Base-by-base conservation (phyloP, 2,797 vertebrate genomes). In the Macroramphosus scolopax region DNA sequence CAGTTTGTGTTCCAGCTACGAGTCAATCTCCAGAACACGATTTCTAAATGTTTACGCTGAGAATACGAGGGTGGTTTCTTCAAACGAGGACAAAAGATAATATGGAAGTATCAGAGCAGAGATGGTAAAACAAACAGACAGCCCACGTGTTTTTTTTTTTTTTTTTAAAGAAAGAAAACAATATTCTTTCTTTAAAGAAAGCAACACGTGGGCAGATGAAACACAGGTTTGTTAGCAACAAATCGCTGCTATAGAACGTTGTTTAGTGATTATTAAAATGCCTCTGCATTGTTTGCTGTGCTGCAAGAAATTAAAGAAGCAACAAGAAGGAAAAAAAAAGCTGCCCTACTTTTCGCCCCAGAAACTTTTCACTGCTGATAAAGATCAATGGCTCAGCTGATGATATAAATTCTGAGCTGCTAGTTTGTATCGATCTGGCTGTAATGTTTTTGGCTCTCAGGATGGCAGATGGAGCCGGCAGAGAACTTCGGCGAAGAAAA, bases 401-500 rank as follows among this genome's bases (percentile, higher is more conserved):
- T 86, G 82, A 83, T 88, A 88, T 88, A 84, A 79, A 87, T 88
- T 87, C 80, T 78, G 75, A 77, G 69, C 77, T 85, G 80, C 77
- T 78, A 85, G 79, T 88, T 80, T 81, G 80, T 89, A 89, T 90
- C 81, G 89, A 90, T 88, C 78, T 38, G 63, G 47, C 68, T 68
- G 55, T 76, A 78, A 81, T 74, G 83, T 75, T 82, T 73, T 81
- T 79, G 69, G 83, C 83, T 78, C 66, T 80, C 48, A 68, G 75
- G 81, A 80, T 77, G 54, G 72, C 68, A 50, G 63, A 74, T 61
- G 56, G 60, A 67, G 74, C 50, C 40, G 35, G 51, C 63, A 60
- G 46, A 80, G 52, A 80, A 78, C 41, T 55, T 70, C 22, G 44
- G 56, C 14, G 51, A 32, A 50, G 18, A 44, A 44, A 53, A 37